A percentile compares a stretch with the other conserved stretches of the same genome.
Evolutionary conservation across 2,797 vertebrate species (phyloP).

Genomic region (Sebastes jordani): DNA sequence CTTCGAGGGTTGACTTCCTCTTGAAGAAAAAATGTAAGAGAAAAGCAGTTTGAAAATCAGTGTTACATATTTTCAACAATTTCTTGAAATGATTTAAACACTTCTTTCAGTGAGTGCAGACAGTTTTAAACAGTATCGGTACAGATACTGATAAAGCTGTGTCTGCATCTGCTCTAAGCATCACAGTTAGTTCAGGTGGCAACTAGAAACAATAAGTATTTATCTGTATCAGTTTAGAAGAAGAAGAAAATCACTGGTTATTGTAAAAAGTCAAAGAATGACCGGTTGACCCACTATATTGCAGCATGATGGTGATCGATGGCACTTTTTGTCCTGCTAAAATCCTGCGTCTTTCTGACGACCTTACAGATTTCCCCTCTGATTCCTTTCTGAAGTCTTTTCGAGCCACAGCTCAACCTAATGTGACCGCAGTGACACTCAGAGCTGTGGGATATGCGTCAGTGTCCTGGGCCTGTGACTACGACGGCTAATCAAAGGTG

Average conservation of each 20-base stretch:
- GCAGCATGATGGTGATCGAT: constrained; percentile 38
- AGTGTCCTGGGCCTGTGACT: constrained; percentile 53
- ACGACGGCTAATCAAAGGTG: constrained; percentile 59
- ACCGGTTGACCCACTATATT: constrained; percentile 21
- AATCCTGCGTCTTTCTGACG: constrained; percentile 53
- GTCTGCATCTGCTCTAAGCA: background rate
- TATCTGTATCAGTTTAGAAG: background rate
- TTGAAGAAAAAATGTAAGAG: background rate
- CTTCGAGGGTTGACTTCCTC: constrained; percentile 13
- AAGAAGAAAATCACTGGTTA: background rate
- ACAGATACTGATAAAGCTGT: background rate
- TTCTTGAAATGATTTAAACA: background rate
- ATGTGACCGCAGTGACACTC: constrained; percentile 71
- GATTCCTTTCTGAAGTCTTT: constrained; percentile 34
- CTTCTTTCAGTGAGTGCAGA: background rate
- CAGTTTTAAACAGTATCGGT: background rate
- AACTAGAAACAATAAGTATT: background rate
- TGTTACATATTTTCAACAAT: background rate
- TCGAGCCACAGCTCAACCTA: constrained; percentile 39
- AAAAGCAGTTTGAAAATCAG: background rate
- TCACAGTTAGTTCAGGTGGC: background rate
- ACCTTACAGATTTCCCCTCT: constrained; percentile 40
- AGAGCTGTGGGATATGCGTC: constrained; percentile 52
- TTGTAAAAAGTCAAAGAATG: constrained; percentile 15
- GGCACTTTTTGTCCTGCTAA: constrained; percentile 3